Evolutionary conservation across 2,113 vertebrate species (phyloP).

Genomic region (Strix uralensis): DNA sequence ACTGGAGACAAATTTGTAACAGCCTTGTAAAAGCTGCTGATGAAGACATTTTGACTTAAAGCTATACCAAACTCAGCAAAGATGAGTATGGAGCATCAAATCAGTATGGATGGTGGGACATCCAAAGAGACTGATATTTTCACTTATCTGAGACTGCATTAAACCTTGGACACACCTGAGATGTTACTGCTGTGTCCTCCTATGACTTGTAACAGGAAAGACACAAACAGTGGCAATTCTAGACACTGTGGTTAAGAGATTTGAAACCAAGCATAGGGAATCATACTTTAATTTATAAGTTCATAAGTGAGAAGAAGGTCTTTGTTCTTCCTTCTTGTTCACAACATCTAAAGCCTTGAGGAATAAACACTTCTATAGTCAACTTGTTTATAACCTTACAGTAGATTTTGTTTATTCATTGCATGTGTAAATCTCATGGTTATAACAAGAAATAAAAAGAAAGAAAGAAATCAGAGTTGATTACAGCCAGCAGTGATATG

Average conservation of each 20-base stretch:
- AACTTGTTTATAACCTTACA: background rate
- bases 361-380: background rate
- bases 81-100: background rate
- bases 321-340: constrained; percentile 19
- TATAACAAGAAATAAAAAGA: constrained; percentile 47
- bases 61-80: background rate
- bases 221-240: background rate
- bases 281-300: constrained; percentile 1
- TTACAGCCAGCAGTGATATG: constrained; percentile 9
- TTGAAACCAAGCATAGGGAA: background rate
- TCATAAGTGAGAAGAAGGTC: background rate
- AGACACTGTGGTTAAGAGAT: background rate
- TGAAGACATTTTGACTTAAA: background rate
- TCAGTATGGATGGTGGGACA: background rate
- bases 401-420: background rate
- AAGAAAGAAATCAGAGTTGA: background rate
- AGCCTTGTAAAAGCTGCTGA: background rate
- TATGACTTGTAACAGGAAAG: background rate
- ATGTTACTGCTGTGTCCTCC: background rate
- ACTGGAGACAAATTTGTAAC: background rate
- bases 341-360: background rate
- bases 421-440: background rate
- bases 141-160: background rate
- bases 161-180: background rate
- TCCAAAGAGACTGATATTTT: background rate